These are phyloP conservation scores for Drosophila lacertosa DNA, from an alignment of 1,140 invertebrate species.

Conservation along the genomic window DNA sequence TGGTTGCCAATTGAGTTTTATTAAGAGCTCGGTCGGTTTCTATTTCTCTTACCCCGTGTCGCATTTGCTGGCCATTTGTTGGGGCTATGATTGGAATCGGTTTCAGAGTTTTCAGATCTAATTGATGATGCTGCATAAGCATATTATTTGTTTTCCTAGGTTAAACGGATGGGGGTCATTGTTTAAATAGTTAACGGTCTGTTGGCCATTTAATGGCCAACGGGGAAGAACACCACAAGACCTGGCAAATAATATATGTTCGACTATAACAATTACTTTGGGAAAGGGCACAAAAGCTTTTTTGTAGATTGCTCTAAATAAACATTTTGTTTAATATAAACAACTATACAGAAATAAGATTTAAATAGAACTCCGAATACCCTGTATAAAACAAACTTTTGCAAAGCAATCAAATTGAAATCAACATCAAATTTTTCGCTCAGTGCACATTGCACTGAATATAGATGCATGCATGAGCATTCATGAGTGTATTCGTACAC, in stretches of 20 bases:
- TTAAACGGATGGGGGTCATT: constrained; percentile 5
- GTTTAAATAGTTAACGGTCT: constrained; percentile 27
- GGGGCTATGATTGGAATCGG: constrained; percentile 63
- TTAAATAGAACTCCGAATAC: too few relatives aligned
- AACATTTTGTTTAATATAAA: too few relatives aligned
- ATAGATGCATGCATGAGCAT: not conserved
- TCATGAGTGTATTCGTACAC: not conserved
- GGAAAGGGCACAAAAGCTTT: too few relatives aligned
- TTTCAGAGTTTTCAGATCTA: constrained; percentile 60
- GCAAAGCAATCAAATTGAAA: not conserved
- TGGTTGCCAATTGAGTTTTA: constrained; percentile 71
- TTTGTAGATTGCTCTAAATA: too few relatives aligned
- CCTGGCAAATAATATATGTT: too few relatives aligned
- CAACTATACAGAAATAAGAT: too few relatives aligned
- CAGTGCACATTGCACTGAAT: constrained; percentile 1
- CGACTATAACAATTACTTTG: too few relatives aligned
- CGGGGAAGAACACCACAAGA: too few relatives aligned
- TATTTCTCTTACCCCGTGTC: too few relatives aligned
- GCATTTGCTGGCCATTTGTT: constrained; percentile 67
- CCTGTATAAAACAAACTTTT: too few relatives aligned
- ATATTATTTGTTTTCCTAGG: constrained; percentile 29
- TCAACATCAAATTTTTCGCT: not conserved
- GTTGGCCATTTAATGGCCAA: constrained; percentile 3
- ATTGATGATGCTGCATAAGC: constrained; percentile 43
- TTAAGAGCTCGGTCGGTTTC: constrained; percentile 60